Percentiles rank a stretch among this genome's conserved stretches.
Conservation (phyloP, 1,140 invertebrate species). For the Asobara japonica region DNA sequence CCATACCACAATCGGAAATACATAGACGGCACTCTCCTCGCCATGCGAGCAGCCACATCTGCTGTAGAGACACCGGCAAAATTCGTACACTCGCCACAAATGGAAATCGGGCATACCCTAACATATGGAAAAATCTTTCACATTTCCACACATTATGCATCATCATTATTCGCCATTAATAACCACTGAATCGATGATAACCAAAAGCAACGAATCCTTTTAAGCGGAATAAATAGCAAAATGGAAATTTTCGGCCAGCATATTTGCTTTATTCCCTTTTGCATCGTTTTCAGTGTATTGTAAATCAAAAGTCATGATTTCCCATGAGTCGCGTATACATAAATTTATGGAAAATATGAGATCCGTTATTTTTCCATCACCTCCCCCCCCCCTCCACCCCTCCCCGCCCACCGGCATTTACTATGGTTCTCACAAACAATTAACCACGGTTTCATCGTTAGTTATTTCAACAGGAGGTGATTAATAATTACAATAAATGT, state of each 20-base stretch:
- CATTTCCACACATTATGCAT: too few relatives aligned
- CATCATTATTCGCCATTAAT: too few relatives aligned
- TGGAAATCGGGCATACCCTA: too few relatives aligned
- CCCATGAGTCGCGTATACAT: slow-evolving; percentile 1
- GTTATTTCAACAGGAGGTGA: not conserved
- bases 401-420: not conserved
- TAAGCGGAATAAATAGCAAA: not conserved
- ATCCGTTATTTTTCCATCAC: not conserved
- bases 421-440: slow-evolving; percentile 2
- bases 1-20: too few relatives aligned
- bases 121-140: too few relatives aligned
- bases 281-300: not conserved
- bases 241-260: not conserved
- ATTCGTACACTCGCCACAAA: too few relatives aligned
- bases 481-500: not conserved
- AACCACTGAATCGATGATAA: too few relatives aligned
- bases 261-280: slow-evolving; percentile 5
- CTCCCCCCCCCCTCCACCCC: too few relatives aligned
- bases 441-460: not conserved
- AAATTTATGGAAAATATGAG: not conserved
- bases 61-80: too few relatives aligned
- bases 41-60: too few relatives aligned
- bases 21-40: too few relatives aligned
- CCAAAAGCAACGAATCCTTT: too few relatives aligned
- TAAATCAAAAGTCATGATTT: not conserved